Evolutionary conservation across 2,888 invertebrate genomes (phyloP).

Genomic region (Nomada ferruginata): DNA sequence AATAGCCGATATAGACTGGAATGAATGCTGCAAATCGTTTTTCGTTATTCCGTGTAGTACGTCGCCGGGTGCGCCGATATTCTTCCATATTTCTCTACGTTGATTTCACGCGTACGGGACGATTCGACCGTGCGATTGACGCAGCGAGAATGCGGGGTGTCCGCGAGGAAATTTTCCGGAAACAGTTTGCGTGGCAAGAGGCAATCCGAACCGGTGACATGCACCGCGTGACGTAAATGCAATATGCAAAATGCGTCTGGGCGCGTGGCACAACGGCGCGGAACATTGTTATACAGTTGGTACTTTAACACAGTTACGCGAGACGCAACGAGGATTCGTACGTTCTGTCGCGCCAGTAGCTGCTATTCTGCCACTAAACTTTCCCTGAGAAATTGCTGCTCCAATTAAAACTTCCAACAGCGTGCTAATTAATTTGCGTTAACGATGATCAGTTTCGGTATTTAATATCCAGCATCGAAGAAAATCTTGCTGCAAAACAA

Average conservation of each 20-base stretch:
- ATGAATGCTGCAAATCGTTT: neutral
- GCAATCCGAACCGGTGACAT: conserved; percentile 21
- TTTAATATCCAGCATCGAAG: no score
- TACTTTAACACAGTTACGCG: neutral
- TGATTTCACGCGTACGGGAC: neutral
- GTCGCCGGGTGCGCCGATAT: neutral
- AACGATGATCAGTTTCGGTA: no score
- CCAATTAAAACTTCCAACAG: no score
- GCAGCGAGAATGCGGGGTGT: neutral
- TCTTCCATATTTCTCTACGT: neutral
- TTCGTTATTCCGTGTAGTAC: neutral
- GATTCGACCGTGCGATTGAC: neutral
- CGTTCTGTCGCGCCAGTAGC: neutral
- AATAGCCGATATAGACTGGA: neutral
- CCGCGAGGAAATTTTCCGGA: conserved; percentile 14
- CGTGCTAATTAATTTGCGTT: no score
- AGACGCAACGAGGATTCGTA: neutral
- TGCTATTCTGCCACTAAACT: no score
- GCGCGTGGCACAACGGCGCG: neutral
- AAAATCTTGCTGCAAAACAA: no score
- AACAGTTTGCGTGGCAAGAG: neutral
- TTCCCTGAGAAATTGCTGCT: no score
- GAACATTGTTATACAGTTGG: conserved; percentile 3
- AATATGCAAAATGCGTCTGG: conserved; percentile 3
- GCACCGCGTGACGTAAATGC: conserved; percentile 21